Evolutionary conservation across 2,888 invertebrate species (phyloP), one percentile per base, ranked within the genome.

Genomic region (Leptopilina myrica): DNA sequence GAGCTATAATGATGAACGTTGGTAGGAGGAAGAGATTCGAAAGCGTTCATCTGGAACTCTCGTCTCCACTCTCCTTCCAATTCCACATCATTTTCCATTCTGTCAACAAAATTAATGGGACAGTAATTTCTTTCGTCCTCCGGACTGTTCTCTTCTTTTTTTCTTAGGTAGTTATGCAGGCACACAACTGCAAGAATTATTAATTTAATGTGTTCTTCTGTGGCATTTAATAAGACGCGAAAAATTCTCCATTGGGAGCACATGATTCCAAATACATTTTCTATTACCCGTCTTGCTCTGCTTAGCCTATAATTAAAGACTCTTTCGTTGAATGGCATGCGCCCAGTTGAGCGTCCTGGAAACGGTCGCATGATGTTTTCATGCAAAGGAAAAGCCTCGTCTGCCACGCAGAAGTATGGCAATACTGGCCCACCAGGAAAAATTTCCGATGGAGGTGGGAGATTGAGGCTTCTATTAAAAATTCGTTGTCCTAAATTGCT

Each of bases 261-360:
- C 64, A 79, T 43, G 2, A 79, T 79, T 5, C 79, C 76, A 66
- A 76, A 76, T 64, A 33, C 26, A 64, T 64, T 26, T 15, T 78
- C 77, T 40, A 80, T 80, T 64, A 66, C 75, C 14, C 76, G 73
- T 43, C 89, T 85, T 43, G 88, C 89, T 79, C 89, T 82, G 79
- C 85, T 87, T 76, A 89, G 66, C 64, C 89, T 80, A 84, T 90
- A 89, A 82, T 90, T 90, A 82, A 76, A 81, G 9, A 81, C 66
- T 2, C 9, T 26, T 15, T 76, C 67, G 20, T 83, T 80, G 77
- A 69, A 77, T n/a, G n/a, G n/a, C n/a, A n/a, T n/a, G n/a, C n/a
- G n/a, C n/a, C n/a, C n/a, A n/a, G n/a, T n/a, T n/a, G n/a, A n/a
- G n/a, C n/a, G n/a, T n/a, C 87, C 86, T 76, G 86, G 85, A 84